A percentile compares a stretch with the other conserved stretches of the same genome.
Conservation (phyloP, 2,888 invertebrate genomes). For the Odontomyia ornata region DNA sequence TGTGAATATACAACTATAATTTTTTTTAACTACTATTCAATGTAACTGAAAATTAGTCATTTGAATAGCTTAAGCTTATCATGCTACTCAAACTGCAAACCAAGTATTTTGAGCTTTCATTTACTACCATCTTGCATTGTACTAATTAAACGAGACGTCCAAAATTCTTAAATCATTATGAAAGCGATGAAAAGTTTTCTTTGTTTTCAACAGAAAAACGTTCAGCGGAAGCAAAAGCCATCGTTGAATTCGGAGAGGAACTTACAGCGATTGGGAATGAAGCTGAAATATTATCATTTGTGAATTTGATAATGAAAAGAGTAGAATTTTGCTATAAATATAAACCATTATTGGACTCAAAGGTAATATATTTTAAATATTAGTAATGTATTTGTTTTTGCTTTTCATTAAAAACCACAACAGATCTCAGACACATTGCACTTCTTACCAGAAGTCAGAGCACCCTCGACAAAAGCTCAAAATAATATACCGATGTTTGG, state of each 20-base stretch:
- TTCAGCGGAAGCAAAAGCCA: conserved; percentile 68
- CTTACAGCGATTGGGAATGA: conserved; percentile 73
- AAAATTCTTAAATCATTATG: no score
- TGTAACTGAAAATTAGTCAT: no score
- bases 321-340: conserved; percentile 71
- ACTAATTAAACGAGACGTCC: no score
- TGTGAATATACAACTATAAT: no score
- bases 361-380: conserved; percentile 53
- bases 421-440: conserved; percentile 66
- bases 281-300: conserved; percentile 76
- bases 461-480: conserved; percentile 61
- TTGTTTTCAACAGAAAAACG: conserved; percentile 64
- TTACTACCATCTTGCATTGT: no score
- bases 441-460: conserved; percentile 68
- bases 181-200: no score
- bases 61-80: no score
- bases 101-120: no score
- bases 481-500: conserved; percentile 67
- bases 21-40: no score
- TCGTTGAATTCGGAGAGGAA: conserved; percentile 73
- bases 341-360: conserved; percentile 64
- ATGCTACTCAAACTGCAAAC: no score
- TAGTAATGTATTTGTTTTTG: background rate
- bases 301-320: conserved; percentile 72
- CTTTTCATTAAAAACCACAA: background rate